Conservation (phyloP, 1,140 invertebrate species). For the Dufourea novaeangliae region DNA sequence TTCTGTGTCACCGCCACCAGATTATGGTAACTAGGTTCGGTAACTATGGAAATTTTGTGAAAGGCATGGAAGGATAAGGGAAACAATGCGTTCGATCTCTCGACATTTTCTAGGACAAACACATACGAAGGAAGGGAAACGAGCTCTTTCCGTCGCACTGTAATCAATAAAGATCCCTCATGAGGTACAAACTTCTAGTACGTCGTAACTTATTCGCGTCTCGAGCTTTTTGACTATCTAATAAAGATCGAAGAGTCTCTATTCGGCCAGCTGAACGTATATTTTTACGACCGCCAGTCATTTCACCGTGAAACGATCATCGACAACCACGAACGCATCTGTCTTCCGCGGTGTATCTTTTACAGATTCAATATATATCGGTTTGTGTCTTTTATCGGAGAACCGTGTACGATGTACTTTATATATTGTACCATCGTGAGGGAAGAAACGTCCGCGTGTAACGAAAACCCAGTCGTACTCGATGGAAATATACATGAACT, state of each 20-base stretch:
- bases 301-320: no score
- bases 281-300: slow-evolving; percentile 1
- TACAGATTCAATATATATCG: background rate
- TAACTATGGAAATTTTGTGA: slow-evolving; percentile 24
- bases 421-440: slow-evolving; percentile 3
- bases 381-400: background rate
- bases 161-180: background rate
- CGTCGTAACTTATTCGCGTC: slow-evolving; percentile 42
- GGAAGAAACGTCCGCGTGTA: background rate
- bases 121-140: background rate
- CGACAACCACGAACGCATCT: background rate
- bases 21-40: slow-evolving; percentile 46
- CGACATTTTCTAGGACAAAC: background rate
- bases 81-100: slow-evolving; percentile 18
- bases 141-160: background rate
- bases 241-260: background rate
- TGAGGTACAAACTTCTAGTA: slow-evolving; percentile 16
- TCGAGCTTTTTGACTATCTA: background rate
- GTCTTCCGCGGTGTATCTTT: background rate
- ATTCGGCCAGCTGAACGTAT: background rate
- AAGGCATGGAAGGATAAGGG: background rate
- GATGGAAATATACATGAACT: slow-evolving; percentile 10
- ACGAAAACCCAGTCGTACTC: background rate
- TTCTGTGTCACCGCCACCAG: background rate
- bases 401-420: slow-evolving; percentile 8